Evolutionary conservation across 2,797 vertebrate species (phyloP).

Genomic region (Alca torda): DNA sequence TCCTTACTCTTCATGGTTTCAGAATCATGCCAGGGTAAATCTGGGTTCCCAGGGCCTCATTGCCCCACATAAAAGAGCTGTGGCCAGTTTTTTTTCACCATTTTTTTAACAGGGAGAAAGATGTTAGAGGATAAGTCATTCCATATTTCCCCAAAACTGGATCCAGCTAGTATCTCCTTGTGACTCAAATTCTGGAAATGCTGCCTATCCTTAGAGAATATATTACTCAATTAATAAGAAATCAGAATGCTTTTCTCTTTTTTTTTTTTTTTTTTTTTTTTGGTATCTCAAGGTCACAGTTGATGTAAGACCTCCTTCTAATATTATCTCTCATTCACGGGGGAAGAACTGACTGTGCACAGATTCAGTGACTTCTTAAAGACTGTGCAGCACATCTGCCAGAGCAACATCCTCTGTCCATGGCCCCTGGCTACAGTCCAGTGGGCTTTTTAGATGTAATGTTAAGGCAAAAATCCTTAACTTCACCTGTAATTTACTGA

Average conservation of each 20-base stretch:
- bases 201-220: background rate
- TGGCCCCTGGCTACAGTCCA: background rate
- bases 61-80: background rate
- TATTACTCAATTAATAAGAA: background rate
- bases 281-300: background rate
- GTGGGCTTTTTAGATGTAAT: background rate
- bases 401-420: background rate
- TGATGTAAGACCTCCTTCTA: background rate
- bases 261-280: background rate
- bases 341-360: background rate
- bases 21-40: background rate
- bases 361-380: background rate
- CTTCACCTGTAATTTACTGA: background rate
- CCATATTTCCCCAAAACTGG: background rate
- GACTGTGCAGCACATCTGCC: background rate
- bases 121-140: background rate
- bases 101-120: background rate
- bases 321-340: background rate
- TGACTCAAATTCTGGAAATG: background rate
- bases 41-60: background rate
- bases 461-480: background rate
- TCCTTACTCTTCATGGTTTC: background rate
- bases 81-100: background rate
- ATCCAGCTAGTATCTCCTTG: background rate
- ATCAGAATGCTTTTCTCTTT: background rate